Base-by-base conservation (phyloP, 2,888 invertebrate genomes). In the Drosophila anceps region DNA sequence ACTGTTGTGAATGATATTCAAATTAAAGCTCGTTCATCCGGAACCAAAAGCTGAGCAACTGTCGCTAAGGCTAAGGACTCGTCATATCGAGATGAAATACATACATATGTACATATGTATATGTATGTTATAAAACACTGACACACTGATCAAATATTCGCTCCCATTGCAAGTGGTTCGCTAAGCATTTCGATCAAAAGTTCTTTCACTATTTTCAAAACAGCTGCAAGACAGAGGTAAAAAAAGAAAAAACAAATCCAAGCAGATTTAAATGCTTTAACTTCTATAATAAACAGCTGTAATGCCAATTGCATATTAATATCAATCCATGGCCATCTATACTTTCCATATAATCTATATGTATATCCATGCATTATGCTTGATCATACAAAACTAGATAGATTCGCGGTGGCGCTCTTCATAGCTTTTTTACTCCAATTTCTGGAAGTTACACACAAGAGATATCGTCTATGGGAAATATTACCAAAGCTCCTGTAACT, bases 281-380 rank as follows among this genome's bases (percentile, higher is more conserved):
- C 29, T 41, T 13, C 27, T 29, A 18, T 29, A 41, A 31, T 4
- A 73, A 63, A 44, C 77, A 65, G 57, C 60, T 65, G 77, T 57
- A 9, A 18, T 15, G 54, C 33, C 61, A 72, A 66, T 43, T 53
- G 53, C 24, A 44, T 48, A 61, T 41, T 29, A 20, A 51, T 69
- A 51, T 12, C 59, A 48, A 39, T n/a, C 46, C 15, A 9, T 27
- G 39, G 39, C 7, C 35, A 27, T 20, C 27, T 24, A 12, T 24
- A 27, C n/a, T 37, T 35, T 37, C 54, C 13, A 18, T 41, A 29
- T 20, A 41, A 54, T 29, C 12, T 12, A 24, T 20, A 33, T 13
- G 4, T 33, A 18, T 8, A 6, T 13, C 4, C 24, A 27, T 37
- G 8, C 6, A 15, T 35, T 31, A 9, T 27, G 27, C 7, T 15